phyloP scores from a whole-genome alignment of 1,140 invertebrate genomes.

The Tetraneura akinire region DNA sequence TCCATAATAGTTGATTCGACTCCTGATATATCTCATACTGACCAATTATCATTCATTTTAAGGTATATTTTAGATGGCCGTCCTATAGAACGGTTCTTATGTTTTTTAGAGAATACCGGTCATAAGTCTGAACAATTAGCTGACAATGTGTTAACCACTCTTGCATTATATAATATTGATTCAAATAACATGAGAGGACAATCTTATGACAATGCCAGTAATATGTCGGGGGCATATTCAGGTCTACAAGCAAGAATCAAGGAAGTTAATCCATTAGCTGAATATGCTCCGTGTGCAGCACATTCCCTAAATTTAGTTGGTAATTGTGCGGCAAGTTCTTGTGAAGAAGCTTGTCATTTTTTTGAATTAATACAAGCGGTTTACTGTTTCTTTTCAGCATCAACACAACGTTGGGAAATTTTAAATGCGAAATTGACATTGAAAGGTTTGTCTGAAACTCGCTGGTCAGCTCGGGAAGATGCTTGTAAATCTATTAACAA shows the following conservation, averaged over 20 bases:
- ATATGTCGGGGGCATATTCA: neutral
- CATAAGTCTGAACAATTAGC: slow-evolving; percentile 11
- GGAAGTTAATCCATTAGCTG: slow-evolving; percentile 19
- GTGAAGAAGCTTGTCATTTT: slow-evolving; percentile 14
- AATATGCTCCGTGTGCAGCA: slow-evolving; percentile 32
- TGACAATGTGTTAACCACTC: slow-evolving; percentile 3
- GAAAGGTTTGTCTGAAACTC: neutral
- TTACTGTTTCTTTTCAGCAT: neutral
- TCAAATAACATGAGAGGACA: slow-evolving; percentile 2
- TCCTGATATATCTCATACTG: no score
- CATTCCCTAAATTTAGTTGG: slow-evolving; percentile 36
- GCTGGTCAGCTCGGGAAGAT: neutral
- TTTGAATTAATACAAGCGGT: slow-evolving; percentile 3
- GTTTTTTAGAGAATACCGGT: no score
- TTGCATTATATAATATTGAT: slow-evolving; percentile 2
- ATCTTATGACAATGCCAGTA: neutral
- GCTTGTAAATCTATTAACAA: neutral
- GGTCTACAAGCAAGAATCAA: slow-evolving; percentile 24
- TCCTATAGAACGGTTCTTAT: no score
- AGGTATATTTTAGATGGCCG: no score
- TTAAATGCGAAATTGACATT: neutral
- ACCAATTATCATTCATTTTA: no score
- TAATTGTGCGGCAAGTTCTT: slow-evolving; percentile 21
- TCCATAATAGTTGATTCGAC: neutral
- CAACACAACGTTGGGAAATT: slow-evolving; percentile 19